Percentiles rank a stretch among this genome's conserved stretches.
phyloP scores from a whole-genome alignment of 2,888 invertebrate genomes.

The Halocaridina rubra region DNA sequence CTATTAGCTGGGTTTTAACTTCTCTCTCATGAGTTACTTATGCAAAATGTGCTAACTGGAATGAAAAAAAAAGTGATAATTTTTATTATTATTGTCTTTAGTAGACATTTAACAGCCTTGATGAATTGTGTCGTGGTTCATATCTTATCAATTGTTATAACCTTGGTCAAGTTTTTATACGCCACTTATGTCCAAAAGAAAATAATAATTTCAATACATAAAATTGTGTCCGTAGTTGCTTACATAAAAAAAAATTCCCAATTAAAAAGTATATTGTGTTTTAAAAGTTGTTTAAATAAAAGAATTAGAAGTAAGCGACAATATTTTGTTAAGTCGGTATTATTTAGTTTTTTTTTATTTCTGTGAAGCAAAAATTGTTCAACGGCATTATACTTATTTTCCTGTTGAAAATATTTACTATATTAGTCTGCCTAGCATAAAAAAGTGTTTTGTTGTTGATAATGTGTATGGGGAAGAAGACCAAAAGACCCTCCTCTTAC shows the following conservation, averaged over 20 bases:
- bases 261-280: no score
- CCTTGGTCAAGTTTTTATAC: not conserved
- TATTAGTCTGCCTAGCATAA: not conserved
- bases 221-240: no score
- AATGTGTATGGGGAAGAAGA: no score
- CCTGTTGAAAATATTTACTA: not conserved
- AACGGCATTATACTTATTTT: not conserved
- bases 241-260: no score
- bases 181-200: no score
- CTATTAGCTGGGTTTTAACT: not conserved
- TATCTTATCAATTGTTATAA: not conserved
- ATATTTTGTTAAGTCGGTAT: not conserved
- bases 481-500: slow-evolving; percentile 32
- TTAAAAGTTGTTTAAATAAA: no score
- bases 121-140: not conserved
- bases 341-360: not conserved
- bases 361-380: not conserved
- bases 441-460: not conserved
- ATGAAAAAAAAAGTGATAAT: not conserved
- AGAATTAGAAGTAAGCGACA: no score
- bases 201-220: no score
- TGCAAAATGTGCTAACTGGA: not conserved
- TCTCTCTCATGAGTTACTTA: no score
- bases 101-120: not conserved
- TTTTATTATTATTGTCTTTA: not conserved